A percentile compares a stretch with the other conserved stretches of the same genome.
Evolutionary conservation across 2,888 invertebrate genomes (phyloP).

Genomic region (Ophraella communa): DNA sequence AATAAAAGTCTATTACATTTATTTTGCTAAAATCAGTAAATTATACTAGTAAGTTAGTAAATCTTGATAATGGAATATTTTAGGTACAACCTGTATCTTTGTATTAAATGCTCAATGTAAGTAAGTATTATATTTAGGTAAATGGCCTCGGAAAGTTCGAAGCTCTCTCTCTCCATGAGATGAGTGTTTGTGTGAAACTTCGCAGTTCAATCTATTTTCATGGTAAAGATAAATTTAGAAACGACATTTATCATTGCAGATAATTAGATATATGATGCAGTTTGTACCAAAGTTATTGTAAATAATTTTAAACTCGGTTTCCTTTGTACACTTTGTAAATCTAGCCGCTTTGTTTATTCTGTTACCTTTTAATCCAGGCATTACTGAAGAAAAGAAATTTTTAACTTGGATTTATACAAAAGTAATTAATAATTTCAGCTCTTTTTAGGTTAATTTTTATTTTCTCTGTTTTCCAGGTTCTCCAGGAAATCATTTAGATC

Average conservation of each 20-base stretch:
- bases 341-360: background rate
- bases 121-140: slow-evolving; percentile 16
- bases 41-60: too few species aligned
- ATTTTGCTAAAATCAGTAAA: too few species aligned
- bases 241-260: slow-evolving; percentile 15
- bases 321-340: background rate
- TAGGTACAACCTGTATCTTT: background rate
- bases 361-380: background rate
- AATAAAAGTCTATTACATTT: too few species aligned
- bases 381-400: too few species aligned
- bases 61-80: too few species aligned
- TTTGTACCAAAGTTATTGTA: background rate
- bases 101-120: background rate
- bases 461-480: too few species aligned
- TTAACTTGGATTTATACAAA: too few species aligned
- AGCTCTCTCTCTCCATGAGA: slow-evolving; percentile 1
- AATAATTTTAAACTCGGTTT: background rate
- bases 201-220: slow-evolving; percentile 23
- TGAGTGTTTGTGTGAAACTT: slow-evolving; percentile 15
- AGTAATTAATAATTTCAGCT: too few species aligned
- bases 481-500: too few species aligned
- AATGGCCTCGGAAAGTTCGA: slow-evolving; percentile 24
- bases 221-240: slow-evolving; percentile 14
- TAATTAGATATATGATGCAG: slow-evolving; percentile 14
- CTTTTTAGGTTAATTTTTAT: too few species aligned